Percentiles rank a stretch among this genome's conserved stretches.
phyloP scores from a whole-genome alignment of 2,113 vertebrate species.

The Onychostoma macrolepis region DNA sequence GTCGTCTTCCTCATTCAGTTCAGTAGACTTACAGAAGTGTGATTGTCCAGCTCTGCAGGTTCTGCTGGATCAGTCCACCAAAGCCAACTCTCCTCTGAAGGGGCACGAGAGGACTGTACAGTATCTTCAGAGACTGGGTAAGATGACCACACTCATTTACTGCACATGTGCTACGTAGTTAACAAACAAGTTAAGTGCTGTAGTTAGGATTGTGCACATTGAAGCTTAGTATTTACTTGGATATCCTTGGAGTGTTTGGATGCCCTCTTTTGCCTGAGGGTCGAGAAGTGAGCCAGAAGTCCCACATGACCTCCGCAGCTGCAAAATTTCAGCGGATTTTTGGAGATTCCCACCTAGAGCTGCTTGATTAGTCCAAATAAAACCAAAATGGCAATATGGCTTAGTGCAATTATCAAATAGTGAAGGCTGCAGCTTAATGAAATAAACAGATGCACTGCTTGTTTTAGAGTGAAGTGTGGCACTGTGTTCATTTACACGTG shows the following conservation, averaged over 20 bases:
- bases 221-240: background rate
- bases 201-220: background rate
- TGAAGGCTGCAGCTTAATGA: too few relatives aligned
- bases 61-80: conserved; percentile 95
- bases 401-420: background rate
- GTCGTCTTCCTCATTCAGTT: background rate
- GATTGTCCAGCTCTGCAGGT: conserved; percentile 87
- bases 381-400: background rate
- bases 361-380: background rate
- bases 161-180: background rate
- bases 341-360: background rate
- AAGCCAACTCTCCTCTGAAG: conserved; percentile 97
- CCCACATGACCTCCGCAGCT: background rate
- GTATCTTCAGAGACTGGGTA: conserved; percentile 94
- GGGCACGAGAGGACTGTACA: conserved; percentile 97
- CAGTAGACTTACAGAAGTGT: background rate
- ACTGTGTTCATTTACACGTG: background rate
- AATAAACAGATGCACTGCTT: too few relatives aligned
- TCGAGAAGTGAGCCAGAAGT: background rate
- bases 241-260: background rate
- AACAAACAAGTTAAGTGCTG: background rate
- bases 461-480: too few relatives aligned
- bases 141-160: conserved; percentile 53
- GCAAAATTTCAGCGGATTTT: background rate
- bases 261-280: background rate